Base-by-base conservation (phyloP, 2,797 vertebrate species). In the Gadopsis bispinosus region DNA sequence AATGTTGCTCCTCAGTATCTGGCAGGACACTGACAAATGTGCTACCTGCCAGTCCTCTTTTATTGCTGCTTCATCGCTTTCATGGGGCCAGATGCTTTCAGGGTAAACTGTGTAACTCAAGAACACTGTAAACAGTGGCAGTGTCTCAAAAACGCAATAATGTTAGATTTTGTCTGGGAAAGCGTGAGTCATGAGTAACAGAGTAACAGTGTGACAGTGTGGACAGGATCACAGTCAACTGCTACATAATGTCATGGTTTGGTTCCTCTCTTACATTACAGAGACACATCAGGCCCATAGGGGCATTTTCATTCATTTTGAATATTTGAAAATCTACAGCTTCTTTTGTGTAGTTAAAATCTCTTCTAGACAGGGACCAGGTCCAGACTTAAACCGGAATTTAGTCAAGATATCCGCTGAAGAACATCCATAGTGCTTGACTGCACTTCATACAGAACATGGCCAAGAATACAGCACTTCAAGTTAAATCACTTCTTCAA, bases 21-120 rank as follows among this genome's bases (percentile, higher is more conserved):
- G 61, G 64, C 71, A 60, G 19, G 53, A 71, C 70, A 58, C 53
- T 47, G 59, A 63, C 68, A 75, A 77, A 76, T 68, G 61, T 74
- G 70, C 61, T 72, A 81, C 66, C 73, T 86, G 84, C 60, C 73
- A 69, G 39, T 83, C 70, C 48, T 47, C 45, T 2, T 43, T 56
- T 82, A 67, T 59, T 84, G 86, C 85, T 60, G 81, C 71, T 53
- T 86, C 80, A 83, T 85, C 51, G 37, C 60, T 73, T 87, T 77
- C 20, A 58, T 29, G 5, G 37, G 39, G 48, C 56, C 73, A 72
- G 59, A 66, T 77, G 75, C 31, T 74, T 43, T 82, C 51, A 66
- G 80, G 47, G 31, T 62, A 75, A 89, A 87, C 37, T 14, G 56
- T 59, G 63, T 50, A 73, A 77, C 43, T 72, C 51, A 60, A 35